Conservation (phyloP, 2,797 vertebrate species). For the Hemibagrus guttatus region DNA sequence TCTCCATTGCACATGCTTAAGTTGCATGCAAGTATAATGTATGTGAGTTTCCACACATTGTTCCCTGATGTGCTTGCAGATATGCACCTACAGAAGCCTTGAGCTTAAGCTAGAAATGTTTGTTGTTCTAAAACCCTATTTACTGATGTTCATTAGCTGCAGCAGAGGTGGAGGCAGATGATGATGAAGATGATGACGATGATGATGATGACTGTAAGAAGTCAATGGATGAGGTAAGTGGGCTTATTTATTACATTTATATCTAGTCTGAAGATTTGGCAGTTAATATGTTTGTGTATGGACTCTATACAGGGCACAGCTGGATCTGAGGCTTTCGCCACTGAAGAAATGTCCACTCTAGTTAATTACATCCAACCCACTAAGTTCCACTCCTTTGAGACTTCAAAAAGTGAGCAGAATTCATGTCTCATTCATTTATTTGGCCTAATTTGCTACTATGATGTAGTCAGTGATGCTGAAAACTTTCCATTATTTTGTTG, state of each 20-base stretch:
- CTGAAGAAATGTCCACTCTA: slow-evolving; percentile 97
- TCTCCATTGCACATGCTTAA: no score
- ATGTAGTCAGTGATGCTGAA: neutral
- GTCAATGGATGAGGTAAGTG: slow-evolving; percentile 84
- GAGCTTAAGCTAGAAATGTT: neutral
- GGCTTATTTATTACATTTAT: neutral
- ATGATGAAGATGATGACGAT: slow-evolving; percentile 94
- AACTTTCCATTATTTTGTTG: slow-evolving; percentile 3
- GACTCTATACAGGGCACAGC: slow-evolving; percentile 83
- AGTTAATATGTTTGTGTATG: slow-evolving; percentile 11
- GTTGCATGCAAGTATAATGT: neutral
- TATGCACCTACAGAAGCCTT: neutral
- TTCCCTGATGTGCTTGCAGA: neutral
- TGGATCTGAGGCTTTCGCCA: slow-evolving; percentile 91
- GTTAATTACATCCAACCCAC: slow-evolving; percentile 99
- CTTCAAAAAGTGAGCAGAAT: slow-evolving; percentile 88
- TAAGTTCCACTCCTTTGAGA: slow-evolving; percentile 96
- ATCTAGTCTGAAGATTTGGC: neutral
- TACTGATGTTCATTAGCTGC: slow-evolving; percentile 55
- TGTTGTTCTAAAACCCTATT: slow-evolving; percentile 52
- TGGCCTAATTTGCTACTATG: neutral
- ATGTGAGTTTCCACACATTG: no score
- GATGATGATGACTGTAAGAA: slow-evolving; percentile 95
- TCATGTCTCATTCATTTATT: neutral
- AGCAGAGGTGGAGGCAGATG: slow-evolving; percentile 94